These are phyloP conservation scores for Steinernema feltiae DNA, from an alignment of 1,140 invertebrate genomes.

Conservation along the genomic window DNA sequence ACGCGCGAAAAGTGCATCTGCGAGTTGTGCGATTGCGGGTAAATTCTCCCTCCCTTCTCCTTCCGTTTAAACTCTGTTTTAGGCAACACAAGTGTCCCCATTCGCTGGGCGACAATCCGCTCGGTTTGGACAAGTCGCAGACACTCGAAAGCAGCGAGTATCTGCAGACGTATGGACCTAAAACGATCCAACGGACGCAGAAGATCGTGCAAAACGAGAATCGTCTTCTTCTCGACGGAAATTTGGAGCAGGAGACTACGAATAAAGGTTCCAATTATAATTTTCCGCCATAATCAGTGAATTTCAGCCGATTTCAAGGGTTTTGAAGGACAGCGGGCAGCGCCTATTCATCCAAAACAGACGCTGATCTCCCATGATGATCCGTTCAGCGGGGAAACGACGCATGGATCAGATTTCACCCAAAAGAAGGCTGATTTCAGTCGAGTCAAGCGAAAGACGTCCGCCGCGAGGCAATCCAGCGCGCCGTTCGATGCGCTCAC, in stretches of 20 bases:
- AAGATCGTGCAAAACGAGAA: not conserved
- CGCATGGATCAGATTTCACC: not conserved
- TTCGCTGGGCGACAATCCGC: not conserved
- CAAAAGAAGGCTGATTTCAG: not conserved
- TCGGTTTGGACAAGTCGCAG: not conserved
- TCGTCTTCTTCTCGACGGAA: not conserved
- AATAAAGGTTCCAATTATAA: not conserved
- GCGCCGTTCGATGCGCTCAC: not conserved
- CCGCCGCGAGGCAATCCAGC: not conserved
- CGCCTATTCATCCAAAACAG: not conserved
- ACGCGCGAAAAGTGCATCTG: not conserved
- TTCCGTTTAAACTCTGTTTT: not conserved
- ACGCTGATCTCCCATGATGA: not conserved
- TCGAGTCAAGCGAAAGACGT: not conserved
- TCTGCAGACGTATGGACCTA: not conserved
- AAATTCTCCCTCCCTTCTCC: not conserved
- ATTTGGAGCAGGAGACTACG: not conserved
- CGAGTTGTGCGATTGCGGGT: not conserved
- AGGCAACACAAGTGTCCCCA: slow-evolving; percentile 1
- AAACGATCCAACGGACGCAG: not conserved
- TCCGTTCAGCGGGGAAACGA: not conserved
- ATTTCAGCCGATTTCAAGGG: not conserved
- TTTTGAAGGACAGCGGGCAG: not conserved
- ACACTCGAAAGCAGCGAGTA: not conserved
- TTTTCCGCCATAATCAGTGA: not conserved